Conservation (phyloP, 92 coral and sea anemone species). For the Palythoa caribaeorum region DNA sequence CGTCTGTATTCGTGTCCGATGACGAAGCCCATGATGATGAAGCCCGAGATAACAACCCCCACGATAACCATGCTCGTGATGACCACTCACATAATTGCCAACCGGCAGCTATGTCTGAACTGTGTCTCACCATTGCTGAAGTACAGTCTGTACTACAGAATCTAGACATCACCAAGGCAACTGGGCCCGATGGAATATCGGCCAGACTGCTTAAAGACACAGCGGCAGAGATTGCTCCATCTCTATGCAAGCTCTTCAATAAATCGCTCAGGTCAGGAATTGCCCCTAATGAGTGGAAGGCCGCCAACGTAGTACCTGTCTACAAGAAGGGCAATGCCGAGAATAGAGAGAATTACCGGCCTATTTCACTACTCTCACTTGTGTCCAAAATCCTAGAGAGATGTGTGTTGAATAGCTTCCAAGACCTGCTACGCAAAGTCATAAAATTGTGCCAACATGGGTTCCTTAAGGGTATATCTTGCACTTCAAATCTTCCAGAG, state of each 20-base stretch:
- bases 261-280: neutral
- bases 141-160: too few species aligned
- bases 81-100: slow-evolving; percentile 22
- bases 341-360: slow-evolving; percentile 62
- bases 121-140: too few species aligned
- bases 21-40: neutral
- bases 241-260: too few species aligned
- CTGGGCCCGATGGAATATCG: too few species aligned
- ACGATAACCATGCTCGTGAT: slow-evolving; percentile 9
- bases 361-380: slow-evolving; percentile 50
- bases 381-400: too few species aligned
- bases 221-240: too few species aligned
- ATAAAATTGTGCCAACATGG: slow-evolving; percentile 51
- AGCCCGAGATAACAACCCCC: slow-evolving; percentile 14
- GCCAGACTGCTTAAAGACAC: too few species aligned
- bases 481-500: too few species aligned
- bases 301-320: slow-evolving; percentile 41
- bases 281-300: slow-evolving; percentile 62
- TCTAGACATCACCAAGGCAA: too few species aligned
- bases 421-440: neutral
- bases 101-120: slow-evolving; percentile 52
- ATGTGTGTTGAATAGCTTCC: too few species aligned
- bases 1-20: too few species aligned
- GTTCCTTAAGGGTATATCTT: neutral
- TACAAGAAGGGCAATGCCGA: slow-evolving; percentile 44